Base-by-base conservation (phyloP, 2,888 invertebrate species). In the Eueremaeus valkanovi region DNA sequence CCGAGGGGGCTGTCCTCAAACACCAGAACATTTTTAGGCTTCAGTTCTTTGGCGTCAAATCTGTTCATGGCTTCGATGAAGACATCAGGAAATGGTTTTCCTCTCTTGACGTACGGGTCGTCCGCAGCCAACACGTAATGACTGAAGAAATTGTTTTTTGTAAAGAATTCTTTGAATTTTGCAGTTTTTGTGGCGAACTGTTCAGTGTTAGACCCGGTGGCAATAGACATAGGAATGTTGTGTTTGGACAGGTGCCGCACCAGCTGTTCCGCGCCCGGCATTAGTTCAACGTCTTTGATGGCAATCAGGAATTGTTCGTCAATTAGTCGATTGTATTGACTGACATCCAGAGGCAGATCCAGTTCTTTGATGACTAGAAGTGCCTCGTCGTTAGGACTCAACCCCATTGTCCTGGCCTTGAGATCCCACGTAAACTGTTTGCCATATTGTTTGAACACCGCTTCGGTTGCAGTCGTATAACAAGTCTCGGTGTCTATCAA, bases 1-100 rank as follows among this genome's bases (percentile, higher is more conserved):
- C 96, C 95, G 83, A 93, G 93, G 0, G 92, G 91, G 0, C 95
- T 91, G 84, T 96, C 96, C 85, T 96, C 96, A 82, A 95, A 92
- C 2, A 93, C 94, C 63, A 74, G 29, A 36, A 61, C 33, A 74
- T 74, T 74, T 9, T 58, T 21, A 0, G 74, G 58, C n/a, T 63
- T 63, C 9, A 83, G 83, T 86, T 80, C n/a, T n/a, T n/a, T 79
- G 77, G 89, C 88, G 0, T 86, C 83, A 83, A 95, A 95, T 78
- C 93, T 85, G 0, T 85, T 83, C 0, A 92, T 91, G 75, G 90
- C 89, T 0, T 93, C 88, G 21, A 91, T 83, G 82, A 93, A 96
- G 79, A 92, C 90, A 82, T 95, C 94, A 0, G 95, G 95, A 75
- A 89, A 88, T 0, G 95, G 95, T 85, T 96, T 95, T 1, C 95